phyloP scores from a whole-genome alignment of 1,140 invertebrate genomes.

The Portunus trituberculatus region DNA sequence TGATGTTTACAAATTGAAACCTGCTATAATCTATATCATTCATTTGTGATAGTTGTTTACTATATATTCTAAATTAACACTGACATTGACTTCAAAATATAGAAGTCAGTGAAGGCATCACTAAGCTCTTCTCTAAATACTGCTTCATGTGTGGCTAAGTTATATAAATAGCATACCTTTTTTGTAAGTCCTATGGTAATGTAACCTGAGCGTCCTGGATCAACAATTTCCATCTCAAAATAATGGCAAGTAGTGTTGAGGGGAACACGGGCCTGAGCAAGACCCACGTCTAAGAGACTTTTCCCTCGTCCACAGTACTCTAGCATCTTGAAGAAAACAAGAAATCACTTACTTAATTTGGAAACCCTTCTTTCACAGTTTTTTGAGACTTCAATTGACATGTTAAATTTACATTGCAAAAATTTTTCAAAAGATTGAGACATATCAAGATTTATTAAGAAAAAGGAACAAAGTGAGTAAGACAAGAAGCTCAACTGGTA shows the following conservation, averaged over 20 bases:
- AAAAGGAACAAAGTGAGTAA: too few species aligned
- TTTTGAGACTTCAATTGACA: too few species aligned
- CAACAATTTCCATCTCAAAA: constrained; percentile 84
- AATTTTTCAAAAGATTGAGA: too few species aligned
- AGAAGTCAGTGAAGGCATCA: neutral
- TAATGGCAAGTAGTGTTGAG: constrained; percentile 83
- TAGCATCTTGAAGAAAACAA: constrained; percentile 60
- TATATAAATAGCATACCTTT: constrained; percentile 78
- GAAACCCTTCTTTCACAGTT: too few species aligned
- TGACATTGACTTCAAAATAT: neutral
- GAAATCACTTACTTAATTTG: too few species aligned
- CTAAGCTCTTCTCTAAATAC: neutral
- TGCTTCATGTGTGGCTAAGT: neutral
- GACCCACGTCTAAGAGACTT: constrained; percentile 83
- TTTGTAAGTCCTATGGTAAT: constrained; percentile 84
- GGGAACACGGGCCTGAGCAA: constrained; percentile 83
- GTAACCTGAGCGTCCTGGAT: constrained; percentile 84
- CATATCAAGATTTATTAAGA: too few species aligned
- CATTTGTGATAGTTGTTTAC: neutral
- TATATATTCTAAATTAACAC: neutral
- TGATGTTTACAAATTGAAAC: too few species aligned
- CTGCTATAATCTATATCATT: too few species aligned
- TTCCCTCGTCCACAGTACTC: constrained; percentile 84
- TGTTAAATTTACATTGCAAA: too few species aligned
- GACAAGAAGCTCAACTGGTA: too few species aligned